Conservation (phyloP, 2,797 vertebrate genomes). For the Sebastes taczanowskii region DNA sequence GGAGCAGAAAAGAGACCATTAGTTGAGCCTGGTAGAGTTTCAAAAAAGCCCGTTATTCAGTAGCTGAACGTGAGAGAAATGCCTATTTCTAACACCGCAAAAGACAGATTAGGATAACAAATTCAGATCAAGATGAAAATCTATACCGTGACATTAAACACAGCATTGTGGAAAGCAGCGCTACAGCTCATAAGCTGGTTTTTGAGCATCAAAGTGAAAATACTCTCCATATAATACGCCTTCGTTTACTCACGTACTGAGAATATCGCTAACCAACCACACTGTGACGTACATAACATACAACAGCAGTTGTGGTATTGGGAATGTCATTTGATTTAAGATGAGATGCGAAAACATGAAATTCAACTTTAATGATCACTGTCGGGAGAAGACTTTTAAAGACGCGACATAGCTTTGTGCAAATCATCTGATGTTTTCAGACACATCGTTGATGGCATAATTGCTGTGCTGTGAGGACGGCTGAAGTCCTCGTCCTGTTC, state of each 20-base stretch:
- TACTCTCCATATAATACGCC: neutral
- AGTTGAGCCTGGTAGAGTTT: neutral
- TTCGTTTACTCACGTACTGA: neutral
- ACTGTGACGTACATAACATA: neutral
- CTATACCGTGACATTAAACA: neutral
- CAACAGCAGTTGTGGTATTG: neutral
- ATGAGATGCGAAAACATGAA: neutral
- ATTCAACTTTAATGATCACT: constrained; percentile 1
- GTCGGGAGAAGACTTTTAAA: constrained; percentile 4
- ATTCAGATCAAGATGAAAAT: neutral
- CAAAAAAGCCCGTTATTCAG: constrained; percentile 7
- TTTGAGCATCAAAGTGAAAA: constrained; percentile 4
- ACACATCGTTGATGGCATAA: constrained; percentile 15
- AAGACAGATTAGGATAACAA: constrained; percentile 1
- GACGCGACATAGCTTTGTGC: neutral
- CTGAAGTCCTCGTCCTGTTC: constrained; percentile 17
- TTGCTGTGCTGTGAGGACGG: neutral
- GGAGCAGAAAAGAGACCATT: constrained; percentile 15
- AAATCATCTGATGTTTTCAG: constrained; percentile 23
- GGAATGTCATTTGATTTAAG: neutral
- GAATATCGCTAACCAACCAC: neutral
- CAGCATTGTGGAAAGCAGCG: neutral
- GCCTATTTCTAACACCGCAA: neutral
- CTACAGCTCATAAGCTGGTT: neutral
- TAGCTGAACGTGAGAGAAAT: neutral